Base-by-base conservation (phyloP, 2,113 vertebrate species). In the Uria lomvia region DNA sequence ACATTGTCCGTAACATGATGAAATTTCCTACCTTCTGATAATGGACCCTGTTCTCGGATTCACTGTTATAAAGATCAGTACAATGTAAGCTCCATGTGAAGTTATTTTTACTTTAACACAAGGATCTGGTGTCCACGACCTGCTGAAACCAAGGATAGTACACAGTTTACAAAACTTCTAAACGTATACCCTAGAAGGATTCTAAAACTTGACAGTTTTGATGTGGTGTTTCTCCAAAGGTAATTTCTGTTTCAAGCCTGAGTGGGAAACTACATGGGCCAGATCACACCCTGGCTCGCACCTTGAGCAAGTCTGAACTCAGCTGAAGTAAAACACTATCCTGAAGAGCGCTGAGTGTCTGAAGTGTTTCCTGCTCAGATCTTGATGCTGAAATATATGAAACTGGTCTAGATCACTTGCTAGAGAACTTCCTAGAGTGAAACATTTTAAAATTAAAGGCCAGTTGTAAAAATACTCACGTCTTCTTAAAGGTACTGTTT, bases 111-210 rank as follows among this genome's bases (percentile, higher is more conserved):
- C 34, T 77, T 62, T 38, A 74, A 56, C 8, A 43, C 14, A 55
- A 87, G 42, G 66, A 76, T 85, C 40, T 91, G 34, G 4, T 93
- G 96, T 87, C 66, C 1, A 6, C 56, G 71, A 91, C 74, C 93
- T 96, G 93, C 87, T 95, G 93, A 75, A 92, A 93, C 34, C 85
- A 27, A 67, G 38, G 52, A 93, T 82, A 47, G 78, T 70, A 52
- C 5, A 66, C 2, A 58, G 79, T 85, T 97, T 89, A 92, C 58
- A 53, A 43, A 91, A 38, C 43, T 75, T 40, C 22, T 86, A 40
- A 90, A 74, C 8, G 3, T 11, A 21, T 56, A 32, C 40, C 32
- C 63, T 76, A 55, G 32, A 76, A 87, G 19, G 62, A 86, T 68
- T 58, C 32, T 50, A 52, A 80, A 49, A 74, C 23, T 76, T 84